phyloP scores from a whole-genome alignment of 2,113 vertebrate species.

The Ranitomeya variabilis region DNA sequence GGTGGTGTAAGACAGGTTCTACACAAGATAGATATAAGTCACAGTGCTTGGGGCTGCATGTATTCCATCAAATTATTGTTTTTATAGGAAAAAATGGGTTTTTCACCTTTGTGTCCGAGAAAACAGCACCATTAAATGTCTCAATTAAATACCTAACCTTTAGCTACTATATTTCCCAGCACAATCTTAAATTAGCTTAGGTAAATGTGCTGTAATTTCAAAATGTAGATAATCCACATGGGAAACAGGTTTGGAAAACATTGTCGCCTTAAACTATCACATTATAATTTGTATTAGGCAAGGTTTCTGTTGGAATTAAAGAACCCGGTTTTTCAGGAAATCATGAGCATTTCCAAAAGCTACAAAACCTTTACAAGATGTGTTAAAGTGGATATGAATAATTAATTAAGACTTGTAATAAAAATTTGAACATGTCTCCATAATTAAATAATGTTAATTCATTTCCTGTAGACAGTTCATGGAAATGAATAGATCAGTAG shows the following conservation, averaged over 20 bases:
- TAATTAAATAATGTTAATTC: background rate
- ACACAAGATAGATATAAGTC: no score
- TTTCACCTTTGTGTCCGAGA: background rate
- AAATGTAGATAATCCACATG: slow-evolving; percentile 14
- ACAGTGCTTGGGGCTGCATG: no score
- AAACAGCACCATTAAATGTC: slow-evolving; percentile 1
- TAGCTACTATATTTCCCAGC: slow-evolving; percentile 25
- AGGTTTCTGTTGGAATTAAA: background rate
- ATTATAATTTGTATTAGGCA: background rate
- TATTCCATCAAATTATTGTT: background rate
- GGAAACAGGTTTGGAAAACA: background rate
- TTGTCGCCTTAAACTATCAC: background rate
- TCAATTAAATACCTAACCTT: slow-evolving; percentile 38
- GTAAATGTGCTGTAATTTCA: slow-evolving; percentile 44
- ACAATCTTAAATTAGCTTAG: slow-evolving; percentile 42
- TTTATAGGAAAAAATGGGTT: background rate
- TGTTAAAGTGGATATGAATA: background rate
- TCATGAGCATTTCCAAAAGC: slow-evolving; percentile 8
- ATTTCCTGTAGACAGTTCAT: background rate
- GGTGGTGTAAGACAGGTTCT: no score
- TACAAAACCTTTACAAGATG: background rate
- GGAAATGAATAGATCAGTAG: no score
- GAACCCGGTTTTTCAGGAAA: background rate
- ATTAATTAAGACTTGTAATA: background rate
- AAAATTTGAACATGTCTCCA: background rate